These are phyloP conservation scores for Plecotus auritus DNA, from an alignment of 2,113 vertebrate genomes.

Conservation along the genomic window DNA sequence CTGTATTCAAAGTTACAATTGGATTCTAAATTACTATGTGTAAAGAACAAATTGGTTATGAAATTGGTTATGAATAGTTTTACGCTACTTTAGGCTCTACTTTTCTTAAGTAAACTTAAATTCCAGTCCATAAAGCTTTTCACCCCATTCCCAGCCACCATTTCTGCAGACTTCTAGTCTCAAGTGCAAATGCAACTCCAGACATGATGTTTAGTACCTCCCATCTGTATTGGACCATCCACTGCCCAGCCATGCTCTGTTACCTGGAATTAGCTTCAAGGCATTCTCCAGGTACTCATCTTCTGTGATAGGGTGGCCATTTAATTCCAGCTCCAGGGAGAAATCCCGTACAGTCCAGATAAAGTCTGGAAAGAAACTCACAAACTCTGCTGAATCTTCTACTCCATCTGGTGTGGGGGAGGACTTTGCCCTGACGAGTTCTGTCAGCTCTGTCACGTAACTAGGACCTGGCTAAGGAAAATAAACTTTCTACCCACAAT, in stretches of 20 bases:
- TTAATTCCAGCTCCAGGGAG: slow-evolving; percentile 47
- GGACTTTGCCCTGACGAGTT: slow-evolving; percentile 46
- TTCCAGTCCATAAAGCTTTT: background rate
- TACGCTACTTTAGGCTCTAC: background rate
- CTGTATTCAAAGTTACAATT: background rate
- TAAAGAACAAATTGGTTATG: background rate
- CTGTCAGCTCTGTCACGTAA: slow-evolving; percentile 64
- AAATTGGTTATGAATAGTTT: background rate
- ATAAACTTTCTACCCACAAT: background rate
- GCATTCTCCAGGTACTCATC: slow-evolving; percentile 63
- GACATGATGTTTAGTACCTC: background rate
- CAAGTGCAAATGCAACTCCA: background rate
- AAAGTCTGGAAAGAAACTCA: slow-evolving; percentile 68
- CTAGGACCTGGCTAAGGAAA: background rate
- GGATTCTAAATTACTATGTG: background rate
- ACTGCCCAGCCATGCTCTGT: too few species aligned
- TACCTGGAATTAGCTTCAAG: slow-evolving; percentile 44
- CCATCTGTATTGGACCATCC: background rate
- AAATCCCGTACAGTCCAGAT: slow-evolving; percentile 69
- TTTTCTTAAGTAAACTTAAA: background rate
- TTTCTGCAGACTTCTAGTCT: background rate
- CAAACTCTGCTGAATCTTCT: slow-evolving; percentile 31
- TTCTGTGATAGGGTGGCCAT: background rate
- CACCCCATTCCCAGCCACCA: background rate
- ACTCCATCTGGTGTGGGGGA: background rate